Percentiles rank a stretch among this genome's conserved stretches.
Evolutionary conservation across 2,113 vertebrate genomes (phyloP).

Genomic region (Spea bombifrons): DNA sequence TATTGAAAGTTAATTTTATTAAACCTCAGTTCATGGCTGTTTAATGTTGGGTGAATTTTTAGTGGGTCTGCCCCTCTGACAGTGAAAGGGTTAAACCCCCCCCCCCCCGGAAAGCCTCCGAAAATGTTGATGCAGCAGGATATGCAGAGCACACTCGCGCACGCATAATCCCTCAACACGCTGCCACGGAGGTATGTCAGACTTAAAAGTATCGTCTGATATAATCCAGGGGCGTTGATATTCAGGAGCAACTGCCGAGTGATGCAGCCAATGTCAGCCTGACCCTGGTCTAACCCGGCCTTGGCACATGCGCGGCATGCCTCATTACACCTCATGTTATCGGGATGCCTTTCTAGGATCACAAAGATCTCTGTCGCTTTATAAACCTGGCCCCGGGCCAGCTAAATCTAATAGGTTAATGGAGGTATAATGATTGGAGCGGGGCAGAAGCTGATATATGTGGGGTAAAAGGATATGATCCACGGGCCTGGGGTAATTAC

Average conservation of each 20-base stretch:
- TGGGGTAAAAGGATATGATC: too few relatives aligned
- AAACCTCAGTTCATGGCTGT: too few relatives aligned
- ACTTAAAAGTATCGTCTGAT: slow-evolving; percentile 26
- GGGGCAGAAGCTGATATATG: neutral
- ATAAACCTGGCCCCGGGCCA: slow-evolving; percentile 22
- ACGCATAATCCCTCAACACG: neutral
- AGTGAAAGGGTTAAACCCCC: too few relatives aligned
- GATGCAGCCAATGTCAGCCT: slow-evolving; percentile 35
- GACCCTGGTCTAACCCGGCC: slow-evolving; percentile 34
- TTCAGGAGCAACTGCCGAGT: slow-evolving; percentile 41
- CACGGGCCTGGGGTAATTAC: too few relatives aligned
- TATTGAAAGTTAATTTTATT: too few relatives aligned
- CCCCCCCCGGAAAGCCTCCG: too few relatives aligned
- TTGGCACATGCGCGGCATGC: slow-evolving; percentile 33
- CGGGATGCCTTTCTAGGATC: slow-evolving; percentile 39
- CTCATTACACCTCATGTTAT: slow-evolving; percentile 40
- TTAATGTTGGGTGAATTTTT: too few relatives aligned
- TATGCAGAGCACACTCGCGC: neutral
- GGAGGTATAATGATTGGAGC: neutral
- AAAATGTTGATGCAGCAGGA: too few relatives aligned
- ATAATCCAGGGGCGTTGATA: slow-evolving; percentile 35
- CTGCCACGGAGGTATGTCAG: slow-evolving; percentile 20
- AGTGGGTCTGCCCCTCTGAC: too few relatives aligned
- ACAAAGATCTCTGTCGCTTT: slow-evolving; percentile 30
- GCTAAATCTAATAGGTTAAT: slow-evolving; percentile 17